Percentiles rank a stretch among this genome's conserved stretches.
These are phyloP conservation scores for Gisinianus flammeolus DNA, from an alignment of 2,888 invertebrate genomes.

Conservation along the genomic window DNA sequence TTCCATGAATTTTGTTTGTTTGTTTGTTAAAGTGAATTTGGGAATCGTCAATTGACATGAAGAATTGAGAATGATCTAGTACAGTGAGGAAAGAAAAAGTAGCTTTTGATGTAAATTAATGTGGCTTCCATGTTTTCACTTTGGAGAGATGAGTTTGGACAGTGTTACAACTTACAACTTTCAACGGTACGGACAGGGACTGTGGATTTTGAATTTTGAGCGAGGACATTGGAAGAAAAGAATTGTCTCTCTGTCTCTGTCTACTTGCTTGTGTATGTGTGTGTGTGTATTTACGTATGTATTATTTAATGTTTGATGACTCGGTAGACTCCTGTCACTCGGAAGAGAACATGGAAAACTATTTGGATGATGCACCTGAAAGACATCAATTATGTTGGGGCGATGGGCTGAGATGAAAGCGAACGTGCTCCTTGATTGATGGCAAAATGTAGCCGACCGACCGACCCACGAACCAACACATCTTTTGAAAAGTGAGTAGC, in stretches of 20 bases:
- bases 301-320: neutral
- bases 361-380: constrained; percentile 35
- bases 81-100: neutral
- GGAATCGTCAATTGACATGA: neutral
- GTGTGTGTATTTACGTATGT: neutral
- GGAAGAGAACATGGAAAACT: constrained; percentile 11
- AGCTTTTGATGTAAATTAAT: constrained; percentile 8
- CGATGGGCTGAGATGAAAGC: constrained; percentile 44
- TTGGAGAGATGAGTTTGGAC: neutral
- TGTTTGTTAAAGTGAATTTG: no score
- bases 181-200: neutral
- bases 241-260: neutral
- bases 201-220: neutral
- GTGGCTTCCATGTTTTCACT: neutral
- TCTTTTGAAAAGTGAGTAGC: neutral
- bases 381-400: constrained; percentile 45
- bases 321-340: neutral
- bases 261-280: neutral
- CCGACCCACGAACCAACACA: neutral
- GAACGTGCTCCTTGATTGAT: constrained; percentile 48
- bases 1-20: no score
- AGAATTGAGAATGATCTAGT: neutral
- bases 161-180: neutral
- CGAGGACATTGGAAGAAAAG: neutral
- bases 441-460: constrained; percentile 33